Conservation (phyloP, 2,797 vertebrate species). For the Cyprinella venusta region DNA sequence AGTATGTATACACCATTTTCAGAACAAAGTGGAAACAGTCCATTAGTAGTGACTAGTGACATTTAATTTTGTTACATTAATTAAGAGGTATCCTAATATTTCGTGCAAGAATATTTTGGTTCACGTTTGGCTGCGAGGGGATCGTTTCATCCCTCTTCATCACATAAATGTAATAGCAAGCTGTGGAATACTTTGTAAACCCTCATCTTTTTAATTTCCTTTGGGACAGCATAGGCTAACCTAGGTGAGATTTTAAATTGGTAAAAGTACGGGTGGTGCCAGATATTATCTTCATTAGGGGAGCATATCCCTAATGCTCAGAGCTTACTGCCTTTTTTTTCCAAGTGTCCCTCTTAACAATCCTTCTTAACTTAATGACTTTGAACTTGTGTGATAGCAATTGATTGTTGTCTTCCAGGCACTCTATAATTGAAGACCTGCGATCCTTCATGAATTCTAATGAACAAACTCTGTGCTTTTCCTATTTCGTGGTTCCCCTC, state of each 20-base stretch:
- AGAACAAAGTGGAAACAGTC: not conserved
- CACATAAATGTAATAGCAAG: not conserved
- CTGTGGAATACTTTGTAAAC: not conserved
- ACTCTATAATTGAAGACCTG: constrained; percentile 27
- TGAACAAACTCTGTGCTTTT: not conserved
- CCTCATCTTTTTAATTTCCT: constrained; percentile 53
- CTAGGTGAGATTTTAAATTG: constrained; percentile 43
- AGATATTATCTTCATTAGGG: constrained; percentile 48
- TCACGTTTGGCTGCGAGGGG: not conserved
- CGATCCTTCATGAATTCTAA: constrained; percentile 31
- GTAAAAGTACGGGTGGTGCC: constrained; percentile 26
- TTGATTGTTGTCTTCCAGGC: constrained; percentile 31
- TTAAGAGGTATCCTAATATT: not conserved
- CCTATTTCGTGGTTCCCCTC: not conserved
- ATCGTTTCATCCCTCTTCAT: constrained; percentile 8
- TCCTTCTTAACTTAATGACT: constrained; percentile 31
- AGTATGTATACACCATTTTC: not conserved
- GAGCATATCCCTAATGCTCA: constrained; percentile 30
- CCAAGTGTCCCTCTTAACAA: not conserved
- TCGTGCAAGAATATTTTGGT: not conserved
- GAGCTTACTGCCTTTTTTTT: not conserved
- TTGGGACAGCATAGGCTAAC: constrained; percentile 18
- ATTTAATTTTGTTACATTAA: constrained; percentile 8
- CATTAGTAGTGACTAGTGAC: not conserved
- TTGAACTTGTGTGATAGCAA: constrained; percentile 24